These are phyloP conservation scores for Myopa testacea DNA, from an alignment of 2,888 invertebrate genomes.

Conservation along the genomic window DNA sequence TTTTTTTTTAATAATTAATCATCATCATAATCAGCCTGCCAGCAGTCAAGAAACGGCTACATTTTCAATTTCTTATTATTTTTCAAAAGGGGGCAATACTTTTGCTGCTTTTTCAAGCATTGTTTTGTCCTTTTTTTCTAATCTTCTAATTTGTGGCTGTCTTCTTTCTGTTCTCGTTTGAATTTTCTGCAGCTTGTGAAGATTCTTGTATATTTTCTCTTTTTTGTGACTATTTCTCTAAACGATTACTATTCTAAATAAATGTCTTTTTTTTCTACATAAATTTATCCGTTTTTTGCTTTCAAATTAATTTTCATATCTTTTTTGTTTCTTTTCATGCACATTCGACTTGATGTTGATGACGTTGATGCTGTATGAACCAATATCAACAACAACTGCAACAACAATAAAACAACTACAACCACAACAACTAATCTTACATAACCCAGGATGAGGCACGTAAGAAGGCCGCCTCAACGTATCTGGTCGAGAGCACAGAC, in stretches of 20 bases:
- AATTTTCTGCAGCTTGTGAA: not conserved
- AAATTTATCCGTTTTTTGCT: not conserved
- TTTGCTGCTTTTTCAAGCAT: not conserved
- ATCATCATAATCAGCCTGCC: constrained; percentile 32
- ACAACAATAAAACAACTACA: not conserved
- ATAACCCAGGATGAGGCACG: constrained; percentile 65
- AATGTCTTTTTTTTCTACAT: too few species aligned
- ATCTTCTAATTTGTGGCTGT: constrained; percentile 10
- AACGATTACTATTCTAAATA: not conserved
- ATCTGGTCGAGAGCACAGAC: constrained; percentile 70
- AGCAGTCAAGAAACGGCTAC: not conserved
- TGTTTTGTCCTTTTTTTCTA: not conserved
- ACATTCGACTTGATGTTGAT: not conserved
- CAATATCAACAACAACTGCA: not conserved
- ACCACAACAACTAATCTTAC: not conserved
- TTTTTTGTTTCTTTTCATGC: not conserved
- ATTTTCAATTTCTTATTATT: constrained; percentile 1
- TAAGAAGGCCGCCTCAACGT: constrained; percentile 73
- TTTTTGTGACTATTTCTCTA: not conserved
- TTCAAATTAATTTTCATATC: not conserved
- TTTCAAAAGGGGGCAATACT: not conserved
- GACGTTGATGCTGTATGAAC: not conserved
- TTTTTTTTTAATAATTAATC: constrained; percentile 42
- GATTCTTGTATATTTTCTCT: not conserved
- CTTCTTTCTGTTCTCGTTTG: not conserved